Percentiles rank a stretch among this genome's conserved stretches.
Evolutionary conservation across 2,888 invertebrate species (phyloP).

Genomic region (Calameuta pallipes): DNA sequence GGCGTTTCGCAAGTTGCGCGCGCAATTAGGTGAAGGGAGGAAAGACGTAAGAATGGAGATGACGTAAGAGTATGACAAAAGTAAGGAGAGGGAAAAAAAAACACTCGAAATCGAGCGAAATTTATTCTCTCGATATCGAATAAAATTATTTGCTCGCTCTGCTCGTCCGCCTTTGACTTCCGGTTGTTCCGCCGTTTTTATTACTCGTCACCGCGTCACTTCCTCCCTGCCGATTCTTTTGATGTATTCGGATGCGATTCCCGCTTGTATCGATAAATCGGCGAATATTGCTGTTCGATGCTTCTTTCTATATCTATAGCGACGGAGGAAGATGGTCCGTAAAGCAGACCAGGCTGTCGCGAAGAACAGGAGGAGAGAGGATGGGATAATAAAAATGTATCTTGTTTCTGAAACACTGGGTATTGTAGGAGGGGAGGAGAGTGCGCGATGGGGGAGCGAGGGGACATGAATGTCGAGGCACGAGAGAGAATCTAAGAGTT

Average conservation of each 20-base stretch:
- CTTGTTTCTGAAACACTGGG: neutral
- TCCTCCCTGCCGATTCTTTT: neutral
- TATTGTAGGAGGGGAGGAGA: neutral
- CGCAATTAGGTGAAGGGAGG: neutral
- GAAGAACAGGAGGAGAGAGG: neutral
- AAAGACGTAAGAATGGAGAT: neutral
- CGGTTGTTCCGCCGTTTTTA: neutral
- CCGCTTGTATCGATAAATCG: neutral
- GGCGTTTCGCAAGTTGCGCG: neutral
- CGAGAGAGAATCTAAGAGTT: conserved; percentile 9
- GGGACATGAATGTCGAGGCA: conserved; percentile 1
- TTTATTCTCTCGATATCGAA: neutral
- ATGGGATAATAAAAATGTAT: neutral
- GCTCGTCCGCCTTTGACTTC: neutral
- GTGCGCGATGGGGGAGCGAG: neutral
- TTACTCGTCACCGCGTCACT: neutral
- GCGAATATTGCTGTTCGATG: neutral
- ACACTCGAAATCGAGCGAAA: neutral
- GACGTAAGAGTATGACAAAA: neutral
- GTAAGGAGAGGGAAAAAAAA: neutral
- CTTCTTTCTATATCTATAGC: conserved; percentile 26
- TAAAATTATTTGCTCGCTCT: neutral
- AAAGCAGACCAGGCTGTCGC: conserved; percentile 16
- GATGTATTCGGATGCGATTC: neutral
- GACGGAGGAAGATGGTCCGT: conserved; percentile 22